These are phyloP conservation scores for Oscheius sp. DNA, from an alignment of 2,888 invertebrate genomes.

Conservation along the genomic window DNA sequence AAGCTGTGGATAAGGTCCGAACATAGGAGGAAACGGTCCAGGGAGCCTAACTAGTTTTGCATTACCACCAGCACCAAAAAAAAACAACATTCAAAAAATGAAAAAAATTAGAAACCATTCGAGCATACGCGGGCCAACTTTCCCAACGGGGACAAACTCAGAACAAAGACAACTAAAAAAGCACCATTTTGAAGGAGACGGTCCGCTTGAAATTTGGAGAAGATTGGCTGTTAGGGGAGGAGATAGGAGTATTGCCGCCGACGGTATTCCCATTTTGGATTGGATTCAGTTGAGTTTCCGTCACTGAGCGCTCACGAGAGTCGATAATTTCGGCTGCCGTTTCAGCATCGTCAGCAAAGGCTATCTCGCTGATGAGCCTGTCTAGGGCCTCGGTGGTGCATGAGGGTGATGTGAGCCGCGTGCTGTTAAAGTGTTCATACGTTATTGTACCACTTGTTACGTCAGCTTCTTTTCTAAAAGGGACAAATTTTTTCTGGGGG, in stretches of 20 bases:
- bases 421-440: constrained; percentile 33
- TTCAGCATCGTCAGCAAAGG: constrained; percentile 20
- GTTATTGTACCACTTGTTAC: constrained; percentile 28
- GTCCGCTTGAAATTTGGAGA: constrained; percentile 55
- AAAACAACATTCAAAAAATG: constrained; percentile 11
- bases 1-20: not conserved
- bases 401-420: constrained; percentile 35
- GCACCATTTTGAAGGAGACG: constrained; percentile 61
- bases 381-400: constrained; percentile 19
- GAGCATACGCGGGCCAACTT: not conserved
- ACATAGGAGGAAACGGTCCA: not conserved
- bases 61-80: constrained; percentile 9
- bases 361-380: constrained; percentile 15
- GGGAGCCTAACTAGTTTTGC: not conserved
- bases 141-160: not conserved
- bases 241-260: constrained; percentile 5
- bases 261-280: not conserved
- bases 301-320: constrained; percentile 27
- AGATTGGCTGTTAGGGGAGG: constrained; percentile 33
- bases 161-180: constrained; percentile 26
- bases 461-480: constrained; percentile 18
- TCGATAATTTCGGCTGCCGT: not conserved
- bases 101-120: not conserved
- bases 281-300: constrained; percentile 17
- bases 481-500: not conserved